These are phyloP conservation scores for Eira barbara DNA, from an alignment of 2,113 vertebrate genomes.

Conservation along the genomic window DNA sequence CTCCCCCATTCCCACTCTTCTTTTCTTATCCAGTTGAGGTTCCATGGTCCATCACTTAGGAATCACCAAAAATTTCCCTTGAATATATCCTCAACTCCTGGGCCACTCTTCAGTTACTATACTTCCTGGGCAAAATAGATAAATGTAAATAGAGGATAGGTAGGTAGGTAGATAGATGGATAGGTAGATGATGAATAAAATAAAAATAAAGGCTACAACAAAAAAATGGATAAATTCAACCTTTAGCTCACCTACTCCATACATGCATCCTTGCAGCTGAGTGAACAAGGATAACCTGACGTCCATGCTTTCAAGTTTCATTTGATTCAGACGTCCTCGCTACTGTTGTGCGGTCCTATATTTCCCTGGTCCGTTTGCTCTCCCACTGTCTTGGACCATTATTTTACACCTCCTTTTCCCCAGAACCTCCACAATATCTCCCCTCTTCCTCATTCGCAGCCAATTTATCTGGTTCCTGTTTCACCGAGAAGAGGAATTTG, in stretches of 20 bases:
- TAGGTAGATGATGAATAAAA: neutral
- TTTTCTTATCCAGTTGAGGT: neutral
- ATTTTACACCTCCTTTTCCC: neutral
- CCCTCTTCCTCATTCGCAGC: neutral
- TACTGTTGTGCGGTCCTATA: neutral
- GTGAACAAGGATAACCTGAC: neutral
- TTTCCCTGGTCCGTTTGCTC: neutral
- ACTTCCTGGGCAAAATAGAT: neutral
- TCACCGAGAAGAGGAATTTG: constrained; percentile 8
- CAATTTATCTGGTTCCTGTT: constrained; percentile 25
- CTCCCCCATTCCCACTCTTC: neutral
- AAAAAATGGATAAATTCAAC: neutral
- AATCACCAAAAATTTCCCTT: neutral
- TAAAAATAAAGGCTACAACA: neutral
- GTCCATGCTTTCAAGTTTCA: neutral
- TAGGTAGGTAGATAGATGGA: neutral
- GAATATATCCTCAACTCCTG: neutral
- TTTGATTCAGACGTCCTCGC: neutral
- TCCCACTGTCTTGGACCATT: neutral
- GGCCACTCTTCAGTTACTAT: neutral
- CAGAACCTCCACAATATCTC: neutral
- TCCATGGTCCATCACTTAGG: neutral
- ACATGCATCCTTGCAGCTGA: neutral
- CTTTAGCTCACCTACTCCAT: neutral
- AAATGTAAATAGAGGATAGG: neutral